Base-by-base conservation (phyloP, 1,140 invertebrate species). In the Drosophila quadrilineata region DNA sequence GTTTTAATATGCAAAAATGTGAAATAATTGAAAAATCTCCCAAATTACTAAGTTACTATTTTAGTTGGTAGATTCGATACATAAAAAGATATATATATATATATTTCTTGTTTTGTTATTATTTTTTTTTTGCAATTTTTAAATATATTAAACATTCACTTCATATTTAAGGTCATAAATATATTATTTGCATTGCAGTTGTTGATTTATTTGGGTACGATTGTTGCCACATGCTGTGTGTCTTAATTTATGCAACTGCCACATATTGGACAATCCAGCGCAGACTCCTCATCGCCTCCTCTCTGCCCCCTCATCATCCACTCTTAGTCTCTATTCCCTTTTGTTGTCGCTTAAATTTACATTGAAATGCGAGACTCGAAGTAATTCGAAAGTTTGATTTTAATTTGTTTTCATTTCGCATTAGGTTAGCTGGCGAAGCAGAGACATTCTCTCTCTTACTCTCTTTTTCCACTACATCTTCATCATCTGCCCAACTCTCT, bases 371-470 rank as follows among this genome's bases (percentile, higher is more conserved):
- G 80, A 85, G 79, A 85, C 79, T 85, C 79, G 85, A 77, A 87
- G 85, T 87, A 87, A 87, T 87, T 84, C 68, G 86, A 79, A 87
- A 87, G 85, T 87, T 87, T 87, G 85, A 87, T 87, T 87, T 87
- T 87, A 87, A 87, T 87, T 87, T 87, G 85, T 87, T 87, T 87
- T 87, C 77, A 77, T 80, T 87, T 87, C 79, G 79, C 85, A 87
- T 87, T 87, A 87, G 75, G 85, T 88, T 63, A 58, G 43, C 66
- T 62, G 58, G 36, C 57, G 38, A 21, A 57, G 57, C 54, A 50
- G 41, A 64, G 46, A 10, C 26, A 40, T 21, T 43, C 54, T 38
- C 19, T 16, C 24, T n/a, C 52, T 29, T 1, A 24, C 36, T 2
- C 52, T 36, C 41, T 17, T 19, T 31, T 24, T 40, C 50, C 14